Evolutionary conservation across 2,797 vertebrate species (phyloP).

Genomic region (Dicrostonyx torquatus): DNA sequence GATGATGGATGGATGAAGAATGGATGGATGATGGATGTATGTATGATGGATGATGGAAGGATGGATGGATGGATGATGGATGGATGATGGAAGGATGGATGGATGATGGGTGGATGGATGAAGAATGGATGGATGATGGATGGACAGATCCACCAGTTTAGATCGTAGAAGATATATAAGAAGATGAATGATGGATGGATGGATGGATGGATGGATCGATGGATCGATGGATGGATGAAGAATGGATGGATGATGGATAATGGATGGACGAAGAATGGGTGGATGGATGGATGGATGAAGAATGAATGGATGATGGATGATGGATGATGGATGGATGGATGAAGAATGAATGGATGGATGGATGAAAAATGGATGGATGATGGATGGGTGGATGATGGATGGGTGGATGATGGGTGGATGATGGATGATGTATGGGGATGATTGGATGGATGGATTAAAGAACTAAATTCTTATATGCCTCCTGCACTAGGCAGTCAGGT

Average conservation of each 20-base stretch:
- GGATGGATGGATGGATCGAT: too few relatives aligned
- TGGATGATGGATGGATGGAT: neutral
- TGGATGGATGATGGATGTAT: too few relatives aligned
- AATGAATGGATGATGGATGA: too few relatives aligned
- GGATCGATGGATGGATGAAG: neutral
- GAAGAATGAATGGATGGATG: too few relatives aligned
- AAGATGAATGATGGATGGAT: fast-evolving
- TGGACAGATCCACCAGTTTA: too few relatives aligned
- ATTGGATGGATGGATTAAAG: neutral
- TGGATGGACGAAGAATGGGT: neutral
- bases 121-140: fast-evolving
- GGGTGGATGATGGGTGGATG: too few relatives aligned
- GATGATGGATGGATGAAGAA: neutral
- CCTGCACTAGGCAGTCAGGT: neutral
- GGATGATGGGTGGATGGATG: too few relatives aligned
- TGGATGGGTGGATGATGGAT: too few relatives aligned
- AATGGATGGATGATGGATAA: neutral
- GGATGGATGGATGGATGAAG: neutral
- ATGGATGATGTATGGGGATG: too few relatives aligned
- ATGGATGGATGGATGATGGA: neutral
- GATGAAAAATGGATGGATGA: neutral
- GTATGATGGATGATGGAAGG: neutral
- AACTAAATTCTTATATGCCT: neutral
- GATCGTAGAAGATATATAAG: too few relatives aligned
- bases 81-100: too few relatives aligned